phyloP scores from a whole-genome alignment of 2,888 invertebrate genomes.

The Troides oblongomaculatus region DNA sequence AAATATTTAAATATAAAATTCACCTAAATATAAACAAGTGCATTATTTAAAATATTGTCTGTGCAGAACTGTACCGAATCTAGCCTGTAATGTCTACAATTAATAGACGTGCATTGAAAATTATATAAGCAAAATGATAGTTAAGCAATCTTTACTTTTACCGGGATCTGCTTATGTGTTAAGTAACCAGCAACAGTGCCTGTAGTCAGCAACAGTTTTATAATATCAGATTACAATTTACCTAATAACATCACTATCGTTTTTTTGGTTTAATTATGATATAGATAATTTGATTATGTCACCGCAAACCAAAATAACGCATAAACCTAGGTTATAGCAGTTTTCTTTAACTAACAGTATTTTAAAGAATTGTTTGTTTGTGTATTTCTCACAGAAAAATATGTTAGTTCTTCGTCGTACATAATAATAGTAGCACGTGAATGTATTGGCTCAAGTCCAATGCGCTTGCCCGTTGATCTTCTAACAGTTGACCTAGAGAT shows the following conservation, averaged over 20 bases:
- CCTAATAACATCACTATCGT: too few relatives aligned
- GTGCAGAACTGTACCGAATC: constrained; percentile 18
- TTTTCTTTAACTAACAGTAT: background rate
- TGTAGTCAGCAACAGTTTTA: constrained; percentile 3
- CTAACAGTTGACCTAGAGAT: constrained; percentile 67
- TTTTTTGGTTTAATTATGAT: too few relatives aligned
- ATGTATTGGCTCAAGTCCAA: constrained; percentile 55
- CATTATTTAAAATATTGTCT: background rate
- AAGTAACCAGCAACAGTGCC: constrained; percentile 26
- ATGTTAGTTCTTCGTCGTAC: constrained; percentile 10
- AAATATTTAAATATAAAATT: background rate
- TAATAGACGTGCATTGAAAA: constrained; percentile 11
- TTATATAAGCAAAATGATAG: constrained; percentile 22
- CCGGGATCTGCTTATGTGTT: constrained; percentile 31
- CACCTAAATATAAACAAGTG: background rate
- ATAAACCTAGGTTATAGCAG: background rate
- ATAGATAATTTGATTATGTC: too few relatives aligned
- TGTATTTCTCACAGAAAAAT: background rate
- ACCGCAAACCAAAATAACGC: too few relatives aligned
- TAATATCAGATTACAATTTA: too few relatives aligned
- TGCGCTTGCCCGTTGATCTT: constrained; percentile 39
- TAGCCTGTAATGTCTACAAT: constrained; percentile 17
- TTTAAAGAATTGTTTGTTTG: background rate
- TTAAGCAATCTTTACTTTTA: constrained; percentile 30
- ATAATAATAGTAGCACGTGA: constrained; percentile 18